phyloP scores from a whole-genome alignment of 2,797 vertebrate species.

The Sternotherus odoratus region DNA sequence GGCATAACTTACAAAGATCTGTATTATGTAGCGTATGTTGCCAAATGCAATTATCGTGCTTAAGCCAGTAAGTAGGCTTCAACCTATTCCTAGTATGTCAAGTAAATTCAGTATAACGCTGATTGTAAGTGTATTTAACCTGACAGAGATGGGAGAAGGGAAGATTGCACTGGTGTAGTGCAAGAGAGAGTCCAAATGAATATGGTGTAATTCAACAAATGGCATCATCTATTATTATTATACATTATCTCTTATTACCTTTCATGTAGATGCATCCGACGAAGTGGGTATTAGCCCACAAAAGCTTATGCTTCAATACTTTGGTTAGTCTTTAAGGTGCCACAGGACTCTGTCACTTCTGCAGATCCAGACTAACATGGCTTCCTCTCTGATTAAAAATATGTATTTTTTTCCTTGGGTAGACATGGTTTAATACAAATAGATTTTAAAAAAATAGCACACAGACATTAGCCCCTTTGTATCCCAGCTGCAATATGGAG shows the following conservation, averaged over 20 bases:
- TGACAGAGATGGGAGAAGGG: neutral
- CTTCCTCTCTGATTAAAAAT: neutral
- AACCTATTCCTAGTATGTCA: neutral
- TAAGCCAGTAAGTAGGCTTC: neutral
- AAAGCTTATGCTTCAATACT: no score
- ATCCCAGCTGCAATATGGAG: no score
- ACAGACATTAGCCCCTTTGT: no score
- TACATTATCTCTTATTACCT: neutral
- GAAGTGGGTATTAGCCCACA: no score
- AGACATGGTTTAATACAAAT: neutral
- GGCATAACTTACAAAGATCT: neutral
- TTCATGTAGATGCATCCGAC: neutral
- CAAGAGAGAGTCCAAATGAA: neutral
- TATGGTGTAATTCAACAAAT: neutral
- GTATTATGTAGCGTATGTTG: neutral
- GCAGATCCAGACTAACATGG: no score
- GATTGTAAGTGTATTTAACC: neutral
- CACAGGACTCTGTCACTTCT: no score
- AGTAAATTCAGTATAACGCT: neutral
- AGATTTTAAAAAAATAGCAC: neutral
- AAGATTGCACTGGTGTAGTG: neutral
- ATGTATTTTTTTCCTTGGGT: fast-evolving
- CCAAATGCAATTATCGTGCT: neutral
- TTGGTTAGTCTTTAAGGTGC: no score
- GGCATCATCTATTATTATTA: fast-evolving